Evolutionary conservation across 2,797 vertebrate species (phyloP), one percentile per base, ranked within the genome.

Genomic region (Meda fulgida): DNA sequence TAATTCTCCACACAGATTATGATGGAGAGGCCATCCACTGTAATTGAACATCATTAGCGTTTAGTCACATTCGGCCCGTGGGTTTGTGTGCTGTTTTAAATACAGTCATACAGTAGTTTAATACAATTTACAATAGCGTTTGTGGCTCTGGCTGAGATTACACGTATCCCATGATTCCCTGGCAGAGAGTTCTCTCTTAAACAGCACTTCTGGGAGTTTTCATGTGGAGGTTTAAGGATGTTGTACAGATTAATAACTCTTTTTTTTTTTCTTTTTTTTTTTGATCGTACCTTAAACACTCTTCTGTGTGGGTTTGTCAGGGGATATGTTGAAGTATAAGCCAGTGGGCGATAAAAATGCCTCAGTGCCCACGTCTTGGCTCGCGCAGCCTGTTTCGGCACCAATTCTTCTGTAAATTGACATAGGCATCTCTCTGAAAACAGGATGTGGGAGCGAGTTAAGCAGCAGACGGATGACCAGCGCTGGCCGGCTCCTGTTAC

Each of bases 371-470:
- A 83, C 69, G 85, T 89, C 84, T 87, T 88, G 87, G 73, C 86
- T 83, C 85, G 16, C 9, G 29, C n/a, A 6, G 60, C 71, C 67
- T 80, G 66, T 87, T 87, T 86, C 84, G 43, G 72, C 78, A 73
- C 65, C 55, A 26, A 55, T 87, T 89, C 63, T 84, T 86, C 89
- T 77, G 55, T 77, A 85, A 81, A 86, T 76, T 88, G 87, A 87
- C 87, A 86, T 89, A 38, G 86, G 84, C 85, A 77, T 92, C 86
- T 89, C 67, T 86, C 81, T 91, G 69, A 89, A 90, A 90, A 88
- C 89, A 90, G 90, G 88, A 90, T 88, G 90, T 91, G 90, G 86
- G 63, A 87, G 83, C 29, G 58, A 87, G 75, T 82, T 48, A 60
- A 51, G 72, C 46, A 78, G 77, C 72, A 75, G 84, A 86, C 84